A percentile compares a stretch with the other conserved stretches of the same genome.
Conservation (phyloP, 2,888 invertebrate species). For the Stenchaetothrips biformis region DNA sequence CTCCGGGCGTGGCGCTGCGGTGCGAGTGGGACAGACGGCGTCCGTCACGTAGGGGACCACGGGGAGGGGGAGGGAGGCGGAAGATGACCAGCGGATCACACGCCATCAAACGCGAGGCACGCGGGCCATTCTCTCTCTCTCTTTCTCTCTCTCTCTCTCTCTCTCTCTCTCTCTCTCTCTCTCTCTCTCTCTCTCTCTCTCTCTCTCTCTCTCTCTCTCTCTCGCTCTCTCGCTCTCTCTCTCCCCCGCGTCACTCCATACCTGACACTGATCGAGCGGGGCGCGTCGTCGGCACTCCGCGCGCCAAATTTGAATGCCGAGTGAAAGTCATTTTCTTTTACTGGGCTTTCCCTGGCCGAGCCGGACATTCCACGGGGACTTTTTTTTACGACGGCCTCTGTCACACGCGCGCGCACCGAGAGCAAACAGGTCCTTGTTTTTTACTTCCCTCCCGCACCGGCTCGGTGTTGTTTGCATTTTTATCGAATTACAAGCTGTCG, state of each 20-base stretch:
- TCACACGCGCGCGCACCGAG: no score
- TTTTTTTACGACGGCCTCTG: background rate
- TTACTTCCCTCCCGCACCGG: no score
- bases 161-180: background rate
- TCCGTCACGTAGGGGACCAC: background rate
- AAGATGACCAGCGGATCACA: background rate
- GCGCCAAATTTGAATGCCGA: no score
- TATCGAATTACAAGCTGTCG: no score
- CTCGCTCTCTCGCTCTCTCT: background rate
- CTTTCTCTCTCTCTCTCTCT: background rate
- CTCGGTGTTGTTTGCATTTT: no score
- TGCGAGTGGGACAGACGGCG: background rate
- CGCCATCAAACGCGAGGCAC: conserved; percentile 9
- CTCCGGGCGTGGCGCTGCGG: background rate
- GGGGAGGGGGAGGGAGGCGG: background rate
- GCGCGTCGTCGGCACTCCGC: no score
- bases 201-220: background rate
- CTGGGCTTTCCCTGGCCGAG: background rate
- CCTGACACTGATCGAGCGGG: no score
- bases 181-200: background rate
- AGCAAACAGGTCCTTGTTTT: no score
- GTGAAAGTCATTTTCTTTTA: background rate
- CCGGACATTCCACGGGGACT: background rate
- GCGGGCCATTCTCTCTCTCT: background rate
- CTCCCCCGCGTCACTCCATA: background rate